Base-by-base conservation (phyloP, 2,888 invertebrate genomes). In the Lamproptera curius region DNA sequence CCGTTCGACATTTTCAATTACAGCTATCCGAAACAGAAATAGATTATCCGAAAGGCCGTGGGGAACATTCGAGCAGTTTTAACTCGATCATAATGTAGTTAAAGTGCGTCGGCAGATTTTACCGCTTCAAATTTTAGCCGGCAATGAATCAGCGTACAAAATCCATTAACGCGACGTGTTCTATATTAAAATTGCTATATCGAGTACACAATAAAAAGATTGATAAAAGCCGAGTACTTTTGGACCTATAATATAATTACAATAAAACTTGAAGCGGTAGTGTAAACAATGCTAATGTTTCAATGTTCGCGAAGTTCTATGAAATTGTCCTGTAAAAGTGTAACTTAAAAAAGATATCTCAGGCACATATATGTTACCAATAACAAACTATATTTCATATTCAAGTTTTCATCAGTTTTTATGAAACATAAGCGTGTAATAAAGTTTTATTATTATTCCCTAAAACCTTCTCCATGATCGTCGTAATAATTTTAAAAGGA, bases 1-100 rank as follows among this genome's bases (percentile, higher is more conserved):
- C 69, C 71, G 75, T 70, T 77, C 83, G 74, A 76, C 79, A 76
- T 79, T 85, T 85, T 85, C 86, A 86, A 85, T 86, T 84, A 84
- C 76, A 66, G 67, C 63, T 62, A 76, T 70, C 75, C 69, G 64
- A 72, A 76, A 69, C 65, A 62, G 65, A 73, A 78, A 62, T 64
- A 67, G 71, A 78, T 80, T 80, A 78, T n/a, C 70, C 57, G 66
- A 55, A 61, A 59, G 62, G 69, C 77, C 76, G 68, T 65, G 71
- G 78, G 81, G 76, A 67, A 69, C 65, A 65, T 58, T 63, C 66
- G 66, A 57, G 56, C 66, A 55, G 55, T 61, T 71, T 48, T 74
- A 76, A 76, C 72, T 60, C 64, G 65, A 54, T 56, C 57, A 63
- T 67, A 76, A 79, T 70, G 54, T 57, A 64, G 67, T 80, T 76